A percentile compares a stretch with the other conserved stretches of the same genome.
phyloP scores from a whole-genome alignment of 2,113 vertebrate species.

The Eudorcas thomsonii region DNA sequence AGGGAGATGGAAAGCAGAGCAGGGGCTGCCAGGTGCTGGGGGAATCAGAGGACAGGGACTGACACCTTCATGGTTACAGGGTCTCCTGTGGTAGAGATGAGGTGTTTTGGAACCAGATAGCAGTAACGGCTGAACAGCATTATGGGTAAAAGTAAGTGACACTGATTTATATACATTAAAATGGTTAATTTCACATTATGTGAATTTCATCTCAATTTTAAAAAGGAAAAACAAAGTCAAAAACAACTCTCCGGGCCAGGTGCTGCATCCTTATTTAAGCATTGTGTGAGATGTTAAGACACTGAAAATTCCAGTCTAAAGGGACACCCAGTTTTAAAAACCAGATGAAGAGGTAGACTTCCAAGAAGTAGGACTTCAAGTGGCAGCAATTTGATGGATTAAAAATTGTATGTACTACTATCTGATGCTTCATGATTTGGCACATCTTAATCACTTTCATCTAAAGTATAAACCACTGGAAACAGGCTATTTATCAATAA shows the following conservation, averaged over 20 bases:
- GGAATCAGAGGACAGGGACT: accelerated
- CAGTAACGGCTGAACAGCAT: not conserved
- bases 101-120: not conserved
- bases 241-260: not conserved
- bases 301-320: not conserved
- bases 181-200: not conserved
- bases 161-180: not conserved
- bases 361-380: not conserved
- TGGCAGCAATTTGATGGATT: not conserved
- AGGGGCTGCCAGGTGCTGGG: not conserved
- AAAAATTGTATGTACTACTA: not conserved
- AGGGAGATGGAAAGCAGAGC: not conserved
- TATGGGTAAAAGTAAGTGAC: not conserved
- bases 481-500: not conserved
- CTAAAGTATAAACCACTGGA: not conserved
- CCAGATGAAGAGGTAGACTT: not conserved
- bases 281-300: not conserved
- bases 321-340: not conserved
- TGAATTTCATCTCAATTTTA: not conserved
- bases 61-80: not conserved
- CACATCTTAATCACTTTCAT: not conserved
- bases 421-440: not conserved
- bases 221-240: not conserved
- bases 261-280: not conserved
- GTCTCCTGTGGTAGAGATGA: not conserved